Base-by-base conservation (phyloP, 2,888 invertebrate genomes). In the Choreutis nemorana region DNA sequence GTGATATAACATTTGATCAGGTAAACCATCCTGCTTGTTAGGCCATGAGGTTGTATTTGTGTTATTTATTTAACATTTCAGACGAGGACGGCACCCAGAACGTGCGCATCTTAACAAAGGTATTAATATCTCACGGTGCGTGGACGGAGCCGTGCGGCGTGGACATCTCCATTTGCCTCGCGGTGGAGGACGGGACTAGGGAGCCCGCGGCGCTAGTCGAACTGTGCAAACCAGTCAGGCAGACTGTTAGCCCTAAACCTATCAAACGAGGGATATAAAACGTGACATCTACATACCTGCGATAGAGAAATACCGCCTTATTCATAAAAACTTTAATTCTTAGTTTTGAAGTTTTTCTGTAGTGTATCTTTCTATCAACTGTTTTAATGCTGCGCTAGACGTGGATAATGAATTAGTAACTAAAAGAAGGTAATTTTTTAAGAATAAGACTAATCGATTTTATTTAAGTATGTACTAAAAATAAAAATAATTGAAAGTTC, bases 111-210 rank as follows among this genome's bases (percentile, higher is more conserved):
- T 80, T 91, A 15, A 94, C 96, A 1, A 91, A 90, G 1, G 92
- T 96, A 7, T 72, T 95, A 23, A 81, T 97, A 13, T 96, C 96
- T 0, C 94, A 94, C 64, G 90, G 91, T 44, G 92, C 94, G 11
- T 94, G 94, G 94, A 91, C 93, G 32, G 95, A 95, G 65, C 89
- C 94, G 0, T 92, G 93, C 43, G 90, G 90, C 32, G 90, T 95
- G 11, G 93, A 94, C 54, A 86, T 95, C 34, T 89, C 88, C 3
- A 81, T 95, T 22, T 93, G 92, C 22, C 70, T 95, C 24, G 87
- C 92, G 3, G 87, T 92, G 23, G 80, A 81, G 2, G 81, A 81
- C 25, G 55, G 57, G 26, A 54, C 66, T 45, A 53, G 81, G 39
- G 77, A 77, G 37, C 64, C 68, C 2, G 59, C 75, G 6, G 49